Evolutionary conservation across 2,113 vertebrate species (phyloP).

Genomic region (Podiceps cristatus): DNA sequence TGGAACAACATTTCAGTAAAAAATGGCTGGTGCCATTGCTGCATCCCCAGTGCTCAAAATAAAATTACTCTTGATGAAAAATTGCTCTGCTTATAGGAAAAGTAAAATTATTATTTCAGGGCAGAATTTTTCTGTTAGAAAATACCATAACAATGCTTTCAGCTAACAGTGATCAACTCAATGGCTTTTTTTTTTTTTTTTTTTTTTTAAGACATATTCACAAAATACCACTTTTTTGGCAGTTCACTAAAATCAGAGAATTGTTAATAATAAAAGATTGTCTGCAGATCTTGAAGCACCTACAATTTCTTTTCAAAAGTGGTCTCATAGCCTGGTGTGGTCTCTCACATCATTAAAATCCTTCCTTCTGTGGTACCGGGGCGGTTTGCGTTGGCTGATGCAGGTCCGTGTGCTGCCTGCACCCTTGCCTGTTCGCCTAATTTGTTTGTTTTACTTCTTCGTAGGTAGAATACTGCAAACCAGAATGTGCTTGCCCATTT

Average conservation of each 20-base stretch:
- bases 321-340: accelerated
- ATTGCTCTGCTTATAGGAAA: background rate
- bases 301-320: accelerated
- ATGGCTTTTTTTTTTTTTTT: too few relatives aligned
- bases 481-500: background rate
- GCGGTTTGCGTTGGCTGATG: background rate
- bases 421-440: accelerated
- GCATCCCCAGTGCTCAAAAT: background rate
- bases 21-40: background rate
- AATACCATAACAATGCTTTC: background rate
- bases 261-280: background rate
- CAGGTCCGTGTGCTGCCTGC: background rate
- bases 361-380: background rate
- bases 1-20: background rate
- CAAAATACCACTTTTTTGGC: background rate
- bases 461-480: background rate
- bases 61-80: background rate
- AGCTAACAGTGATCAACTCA: background rate
- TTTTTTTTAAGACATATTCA: background rate
- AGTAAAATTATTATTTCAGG: background rate
- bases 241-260: background rate
- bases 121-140: background rate
- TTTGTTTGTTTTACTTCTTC: background rate
- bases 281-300: background rate
- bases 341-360: background rate